phyloP scores from a whole-genome alignment of 2,888 invertebrate genomes.

The Lissocephala sabroskyi region DNA sequence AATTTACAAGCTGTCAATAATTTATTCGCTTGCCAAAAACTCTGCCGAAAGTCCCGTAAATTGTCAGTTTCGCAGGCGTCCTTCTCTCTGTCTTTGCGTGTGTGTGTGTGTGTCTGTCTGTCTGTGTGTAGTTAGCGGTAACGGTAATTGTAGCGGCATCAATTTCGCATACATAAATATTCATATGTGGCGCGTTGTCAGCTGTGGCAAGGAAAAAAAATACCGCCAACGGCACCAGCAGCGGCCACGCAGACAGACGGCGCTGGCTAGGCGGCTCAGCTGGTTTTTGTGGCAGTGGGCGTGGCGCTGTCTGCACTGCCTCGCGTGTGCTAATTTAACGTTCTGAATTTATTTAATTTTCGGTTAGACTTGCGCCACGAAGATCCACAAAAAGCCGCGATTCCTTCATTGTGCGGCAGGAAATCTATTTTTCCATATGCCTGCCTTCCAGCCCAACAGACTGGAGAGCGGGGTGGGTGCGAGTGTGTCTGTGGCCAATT shows the following conservation, averaged over 20 bases:
- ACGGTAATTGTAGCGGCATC: slow-evolving; percentile 63
- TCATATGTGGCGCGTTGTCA: slow-evolving; percentile 57
- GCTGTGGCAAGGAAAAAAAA: slow-evolving; percentile 3
- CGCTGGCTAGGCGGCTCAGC: neutral
- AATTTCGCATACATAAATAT: slow-evolving; percentile 63
- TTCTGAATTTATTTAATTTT: slow-evolving; percentile 66
- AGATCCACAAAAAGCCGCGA: neutral
- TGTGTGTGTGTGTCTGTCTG: slow-evolving; percentile 13
- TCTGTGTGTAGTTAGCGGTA: slow-evolving; percentile 51
- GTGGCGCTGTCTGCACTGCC: slow-evolving; percentile 12
- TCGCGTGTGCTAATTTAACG: slow-evolving; percentile 64
- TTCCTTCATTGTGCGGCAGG: neutral
- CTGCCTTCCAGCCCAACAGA: neutral
- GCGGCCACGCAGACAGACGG: neutral
- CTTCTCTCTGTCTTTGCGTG: slow-evolving; percentile 9
- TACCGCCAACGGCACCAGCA: neutral
- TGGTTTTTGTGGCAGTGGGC: neutral
- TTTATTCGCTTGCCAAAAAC: slow-evolving; percentile 52
- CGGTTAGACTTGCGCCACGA: slow-evolving; percentile 25
- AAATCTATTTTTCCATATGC: too few relatives aligned
- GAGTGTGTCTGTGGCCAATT: slow-evolving; percentile 50
- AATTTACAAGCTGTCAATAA: slow-evolving; percentile 66
- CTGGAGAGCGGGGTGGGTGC: slow-evolving; percentile 8
- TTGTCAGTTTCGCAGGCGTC: slow-evolving; percentile 31
- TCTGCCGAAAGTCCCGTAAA: slow-evolving; percentile 58